Conservation (phyloP, 2,797 vertebrate species). For the Lepus townsendii region DNA sequence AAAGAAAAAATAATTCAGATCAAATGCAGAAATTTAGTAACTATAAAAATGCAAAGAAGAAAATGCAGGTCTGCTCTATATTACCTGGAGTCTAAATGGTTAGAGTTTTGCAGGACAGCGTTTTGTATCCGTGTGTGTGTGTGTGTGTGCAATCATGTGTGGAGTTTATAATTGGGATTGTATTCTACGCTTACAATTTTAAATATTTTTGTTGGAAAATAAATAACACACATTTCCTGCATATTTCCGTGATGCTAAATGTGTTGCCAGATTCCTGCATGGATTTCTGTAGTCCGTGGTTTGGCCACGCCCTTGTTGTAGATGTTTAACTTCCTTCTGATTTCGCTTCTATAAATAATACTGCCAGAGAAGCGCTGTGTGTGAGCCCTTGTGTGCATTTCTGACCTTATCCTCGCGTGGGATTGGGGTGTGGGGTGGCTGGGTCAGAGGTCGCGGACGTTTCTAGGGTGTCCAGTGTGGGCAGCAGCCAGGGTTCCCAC, state of each 20-base stretch:
- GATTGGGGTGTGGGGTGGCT: background rate
- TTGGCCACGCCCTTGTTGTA: background rate
- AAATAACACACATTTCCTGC: background rate
- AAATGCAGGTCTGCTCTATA: fast-evolving
- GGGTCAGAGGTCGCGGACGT: fast-evolving
- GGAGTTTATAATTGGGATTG: no score
- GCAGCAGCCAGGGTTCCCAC: background rate
- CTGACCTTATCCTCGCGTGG: background rate
- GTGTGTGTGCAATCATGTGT: no score
- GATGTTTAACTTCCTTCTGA: background rate
- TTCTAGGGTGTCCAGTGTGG: background rate
- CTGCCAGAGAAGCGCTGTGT: background rate
- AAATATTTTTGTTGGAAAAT: background rate
- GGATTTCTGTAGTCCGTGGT: background rate
- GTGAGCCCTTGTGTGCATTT: background rate
- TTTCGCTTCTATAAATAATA: background rate
- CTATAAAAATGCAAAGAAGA: background rate
- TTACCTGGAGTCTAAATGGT: fast-evolving
- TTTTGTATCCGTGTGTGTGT: background rate
- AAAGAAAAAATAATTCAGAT: background rate
- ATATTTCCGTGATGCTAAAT: background rate
- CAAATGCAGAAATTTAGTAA: background rate
- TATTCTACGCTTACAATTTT: background rate
- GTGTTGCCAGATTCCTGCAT: background rate
- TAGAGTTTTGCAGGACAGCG: fast-evolving